phyloP scores from a whole-genome alignment of 2,797 vertebrate genomes.

The Danio aesculapii region DNA sequence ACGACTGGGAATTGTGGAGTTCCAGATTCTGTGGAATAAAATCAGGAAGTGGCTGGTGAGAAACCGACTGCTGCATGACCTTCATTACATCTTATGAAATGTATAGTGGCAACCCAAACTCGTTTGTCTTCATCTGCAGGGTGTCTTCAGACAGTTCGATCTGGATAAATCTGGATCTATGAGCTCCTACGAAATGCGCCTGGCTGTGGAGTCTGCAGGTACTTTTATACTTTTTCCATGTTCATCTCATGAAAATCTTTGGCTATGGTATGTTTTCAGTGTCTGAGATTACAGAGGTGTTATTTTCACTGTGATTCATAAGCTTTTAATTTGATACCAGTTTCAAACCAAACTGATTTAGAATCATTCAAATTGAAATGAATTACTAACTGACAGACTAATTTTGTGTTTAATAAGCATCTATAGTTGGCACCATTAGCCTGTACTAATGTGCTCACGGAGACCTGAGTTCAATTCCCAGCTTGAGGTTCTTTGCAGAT shows the following conservation, averaged over 20 bases:
- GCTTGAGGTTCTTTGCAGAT: too few species aligned
- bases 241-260: neutral
- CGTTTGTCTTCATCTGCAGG: conserved; percentile 71
- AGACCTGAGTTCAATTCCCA: too few species aligned
- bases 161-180: conserved; percentile 89
- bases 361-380: too few species aligned
- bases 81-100: neutral
- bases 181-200: conserved; percentile 92
- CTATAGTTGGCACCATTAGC: too few species aligned
- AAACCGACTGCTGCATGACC: neutral
- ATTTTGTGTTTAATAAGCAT: too few species aligned
- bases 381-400: too few species aligned
- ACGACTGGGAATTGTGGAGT: conserved; percentile 87
- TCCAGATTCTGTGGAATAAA: conserved; percentile 93
- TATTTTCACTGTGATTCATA: neutral
- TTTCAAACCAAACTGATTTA: neutral
- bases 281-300: neutral
- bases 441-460: too few species aligned
- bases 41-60: conserved; percentile 92
- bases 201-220: conserved; percentile 91
- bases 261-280: neutral
- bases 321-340: neutral
- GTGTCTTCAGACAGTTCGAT: conserved; percentile 86
- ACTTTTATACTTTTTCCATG: conserved; percentile 4
- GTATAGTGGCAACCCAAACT: neutral